Conservation (phyloP, 2,113 vertebrate species). For the Prinia subflava region DNA sequence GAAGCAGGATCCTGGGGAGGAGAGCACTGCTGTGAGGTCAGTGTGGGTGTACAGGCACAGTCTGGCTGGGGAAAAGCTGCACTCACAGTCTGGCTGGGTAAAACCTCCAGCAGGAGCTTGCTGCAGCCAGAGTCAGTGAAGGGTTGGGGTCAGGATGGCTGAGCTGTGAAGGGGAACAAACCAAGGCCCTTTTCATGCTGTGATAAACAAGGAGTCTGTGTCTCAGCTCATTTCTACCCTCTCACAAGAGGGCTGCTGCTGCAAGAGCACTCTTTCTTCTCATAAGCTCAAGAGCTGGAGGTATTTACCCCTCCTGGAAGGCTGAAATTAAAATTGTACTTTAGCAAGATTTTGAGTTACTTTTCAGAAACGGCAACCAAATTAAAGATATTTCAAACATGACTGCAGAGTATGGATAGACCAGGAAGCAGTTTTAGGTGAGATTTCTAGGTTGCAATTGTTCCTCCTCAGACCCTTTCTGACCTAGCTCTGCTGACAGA, state of each 20-base stretch:
- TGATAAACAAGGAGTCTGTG: too few relatives aligned
- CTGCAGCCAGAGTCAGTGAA: too few relatives aligned
- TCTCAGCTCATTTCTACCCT: too few relatives aligned
- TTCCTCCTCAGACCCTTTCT: background rate
- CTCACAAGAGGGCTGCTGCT: background rate
- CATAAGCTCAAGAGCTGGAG: background rate
- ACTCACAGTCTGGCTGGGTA: background rate
- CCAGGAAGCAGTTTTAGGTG: background rate
- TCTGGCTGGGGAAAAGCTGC: background rate
- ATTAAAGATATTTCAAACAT: background rate
- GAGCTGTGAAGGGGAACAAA: too few relatives aligned
- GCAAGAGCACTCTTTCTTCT: background rate
- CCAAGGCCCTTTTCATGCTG: too few relatives aligned
- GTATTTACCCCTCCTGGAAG: background rate
- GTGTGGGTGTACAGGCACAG: background rate
- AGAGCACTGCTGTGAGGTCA: background rate
- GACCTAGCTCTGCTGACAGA: background rate
- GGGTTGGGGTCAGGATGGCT: too few relatives aligned
- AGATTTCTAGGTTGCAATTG: background rate
- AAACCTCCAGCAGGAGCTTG: background rate
- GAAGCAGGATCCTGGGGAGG: background rate
- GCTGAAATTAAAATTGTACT: accelerated
- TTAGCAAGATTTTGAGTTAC: background rate
- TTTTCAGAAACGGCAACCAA: background rate
- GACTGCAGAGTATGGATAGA: background rate